These are phyloP conservation scores for Suillia variegata DNA, from an alignment of 2,888 invertebrate genomes.

Conservation along the genomic window DNA sequence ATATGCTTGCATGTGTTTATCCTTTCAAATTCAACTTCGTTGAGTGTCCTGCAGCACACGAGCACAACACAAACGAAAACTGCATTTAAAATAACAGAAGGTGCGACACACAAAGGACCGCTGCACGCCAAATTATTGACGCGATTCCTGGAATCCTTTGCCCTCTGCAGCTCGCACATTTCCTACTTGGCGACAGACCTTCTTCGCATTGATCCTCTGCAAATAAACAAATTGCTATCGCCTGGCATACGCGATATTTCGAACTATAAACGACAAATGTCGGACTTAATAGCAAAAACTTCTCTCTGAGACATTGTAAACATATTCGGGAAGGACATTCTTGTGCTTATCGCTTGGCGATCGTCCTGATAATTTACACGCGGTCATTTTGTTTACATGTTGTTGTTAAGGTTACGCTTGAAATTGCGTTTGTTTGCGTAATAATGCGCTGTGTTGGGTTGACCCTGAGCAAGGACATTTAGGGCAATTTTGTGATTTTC, in stretches of 20 bases:
- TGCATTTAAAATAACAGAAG: no score
- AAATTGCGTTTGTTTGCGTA: constrained; percentile 1
- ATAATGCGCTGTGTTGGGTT: not conserved
- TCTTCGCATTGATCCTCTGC: not conserved
- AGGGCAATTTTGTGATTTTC: not conserved
- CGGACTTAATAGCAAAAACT: not conserved
- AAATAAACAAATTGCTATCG: not conserved
- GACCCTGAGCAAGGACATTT: not conserved
- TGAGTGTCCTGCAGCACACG: no score
- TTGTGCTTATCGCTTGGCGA: not conserved
- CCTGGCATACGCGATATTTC: not conserved
- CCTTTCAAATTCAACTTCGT: no score
- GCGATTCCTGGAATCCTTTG: not conserved
- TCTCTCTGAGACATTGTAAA: not conserved
- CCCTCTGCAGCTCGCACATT: no score
- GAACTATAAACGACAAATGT: not conserved
- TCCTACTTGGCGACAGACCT: no score
- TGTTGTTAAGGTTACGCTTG: no score
- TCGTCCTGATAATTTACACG: not conserved
- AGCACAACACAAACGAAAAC: no score
- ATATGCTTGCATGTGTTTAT: no score
- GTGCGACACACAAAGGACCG: no score
- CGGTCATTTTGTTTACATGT: not conserved
- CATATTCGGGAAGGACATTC: no score
- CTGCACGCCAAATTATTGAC: no score